Evolutionary conservation across 2,888 invertebrate genomes (phyloP), one percentile per base, ranked within the genome.

Genomic region (Parelbella ahira): DNA sequence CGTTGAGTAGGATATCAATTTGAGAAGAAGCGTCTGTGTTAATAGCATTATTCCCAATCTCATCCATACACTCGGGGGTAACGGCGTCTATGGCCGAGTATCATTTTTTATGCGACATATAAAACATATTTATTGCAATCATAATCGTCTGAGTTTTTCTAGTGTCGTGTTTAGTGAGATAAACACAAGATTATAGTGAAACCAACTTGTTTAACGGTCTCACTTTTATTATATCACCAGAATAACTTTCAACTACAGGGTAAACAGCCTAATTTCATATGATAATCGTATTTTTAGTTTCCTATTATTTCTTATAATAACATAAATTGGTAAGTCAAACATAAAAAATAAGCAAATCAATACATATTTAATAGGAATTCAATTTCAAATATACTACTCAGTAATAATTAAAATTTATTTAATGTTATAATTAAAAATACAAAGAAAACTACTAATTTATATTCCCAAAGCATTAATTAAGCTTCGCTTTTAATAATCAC

Each of bases 31-130:
- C 87, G 87, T 87, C 87, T 86, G 87, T 86, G 84, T 80, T 87
- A 87, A 87, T 87, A 87, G 87, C 83, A 84, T 87, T 87, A 87
- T 82, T 75, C 83, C 81, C 86, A 87, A 87, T 87, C 87, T 87
- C 86, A 83, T 84, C 86, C 82, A 86, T 84, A 87, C 87, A 87
- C 74, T 81, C 83, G 82, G 62, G 83, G 82, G 82, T 78, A 77
- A 79, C 74, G 77, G 74, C 75, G 74, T 70, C 78, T 75, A 78
- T 71, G 67, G 68, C 63, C 63, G 75, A 78, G 74, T 79, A 84
- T 84, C 73, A 81, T 81, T 84, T 86, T 86, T 86, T 87, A 86
- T 86, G 79, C 69, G 76, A 79, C 84, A 79, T 86, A 87, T 87
- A 87, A 87, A 87, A 86, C 87, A 86, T 87, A 87, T 86, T 87